Conservation (phyloP, 2,113 vertebrate species). For the Myotis lucifugus region DNA sequence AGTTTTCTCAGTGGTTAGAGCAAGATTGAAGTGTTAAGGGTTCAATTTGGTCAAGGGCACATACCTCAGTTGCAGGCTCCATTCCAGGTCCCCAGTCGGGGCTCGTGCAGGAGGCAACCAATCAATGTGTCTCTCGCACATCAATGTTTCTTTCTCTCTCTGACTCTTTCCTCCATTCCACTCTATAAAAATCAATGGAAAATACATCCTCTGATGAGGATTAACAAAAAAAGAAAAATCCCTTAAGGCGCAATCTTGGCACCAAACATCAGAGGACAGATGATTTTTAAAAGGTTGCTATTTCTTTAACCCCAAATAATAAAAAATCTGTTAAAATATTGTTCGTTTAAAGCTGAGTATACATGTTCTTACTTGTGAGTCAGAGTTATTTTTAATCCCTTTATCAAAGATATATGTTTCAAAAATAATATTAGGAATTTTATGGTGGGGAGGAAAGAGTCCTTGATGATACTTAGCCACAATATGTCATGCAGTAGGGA, state of each 20-base stretch:
- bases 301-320: constrained; percentile 20
- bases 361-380: not conserved
- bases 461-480: not conserved
- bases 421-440: not conserved
- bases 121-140: too few relatives aligned
- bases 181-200: too few relatives aligned
- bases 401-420: not conserved
- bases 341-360: not conserved
- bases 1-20: too few relatives aligned
- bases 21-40: too few relatives aligned
- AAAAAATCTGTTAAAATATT: constrained; percentile 40
- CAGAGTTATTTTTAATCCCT: not conserved
- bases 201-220: too few relatives aligned
- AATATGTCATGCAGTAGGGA: not conserved
- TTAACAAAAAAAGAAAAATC: too few relatives aligned
- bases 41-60: too few relatives aligned
- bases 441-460: not conserved
- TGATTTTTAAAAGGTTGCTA: not conserved
- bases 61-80: too few relatives aligned
- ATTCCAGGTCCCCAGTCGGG: too few relatives aligned
- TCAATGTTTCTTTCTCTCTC: too few relatives aligned
- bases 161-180: too few relatives aligned
- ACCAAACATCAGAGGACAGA: constrained; percentile 57
- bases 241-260: not conserved
- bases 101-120: too few relatives aligned